A percentile compares a stretch with the other conserved stretches of the same genome.
Conservation (phyloP, 2,113 vertebrate species). For the Enhydra lutris region DNA sequence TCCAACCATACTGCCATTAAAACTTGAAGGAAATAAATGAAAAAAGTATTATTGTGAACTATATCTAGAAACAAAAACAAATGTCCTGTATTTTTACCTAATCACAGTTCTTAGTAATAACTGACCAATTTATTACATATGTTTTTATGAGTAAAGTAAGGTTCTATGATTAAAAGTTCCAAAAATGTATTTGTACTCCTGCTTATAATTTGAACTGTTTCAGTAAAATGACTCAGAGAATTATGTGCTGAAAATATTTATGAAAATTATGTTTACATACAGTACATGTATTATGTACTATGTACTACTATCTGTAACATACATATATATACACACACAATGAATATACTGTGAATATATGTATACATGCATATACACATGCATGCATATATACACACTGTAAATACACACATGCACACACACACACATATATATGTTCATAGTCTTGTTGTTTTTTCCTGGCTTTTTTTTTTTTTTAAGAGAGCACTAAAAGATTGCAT, state of each 20-base stretch:
- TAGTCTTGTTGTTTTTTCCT: background rate
- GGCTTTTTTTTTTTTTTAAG: background rate
- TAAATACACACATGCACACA: background rate
- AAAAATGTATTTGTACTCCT: background rate
- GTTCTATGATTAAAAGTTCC: background rate
- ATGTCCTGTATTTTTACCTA: background rate
- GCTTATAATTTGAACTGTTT: background rate
- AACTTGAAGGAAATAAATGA: background rate
- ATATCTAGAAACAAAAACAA: background rate
- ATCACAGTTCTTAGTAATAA: background rate
- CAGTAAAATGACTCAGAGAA: background rate
- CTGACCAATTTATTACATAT: background rate
- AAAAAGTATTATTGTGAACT: background rate
- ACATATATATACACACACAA: no score
- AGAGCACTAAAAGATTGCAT: background rate
- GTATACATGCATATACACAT: accelerated
- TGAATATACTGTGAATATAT: no score
- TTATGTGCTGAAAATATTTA: background rate
- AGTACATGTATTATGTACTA: background rate
- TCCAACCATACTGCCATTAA: background rate
- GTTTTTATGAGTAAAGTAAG: background rate
- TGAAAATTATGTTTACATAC: background rate
- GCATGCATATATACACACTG: background rate
- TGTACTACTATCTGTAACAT: background rate
- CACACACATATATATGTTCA: background rate